Evolutionary conservation across 2,113 vertebrate species (phyloP).

Genomic region (Oncorhynchus clarkii): DNA sequence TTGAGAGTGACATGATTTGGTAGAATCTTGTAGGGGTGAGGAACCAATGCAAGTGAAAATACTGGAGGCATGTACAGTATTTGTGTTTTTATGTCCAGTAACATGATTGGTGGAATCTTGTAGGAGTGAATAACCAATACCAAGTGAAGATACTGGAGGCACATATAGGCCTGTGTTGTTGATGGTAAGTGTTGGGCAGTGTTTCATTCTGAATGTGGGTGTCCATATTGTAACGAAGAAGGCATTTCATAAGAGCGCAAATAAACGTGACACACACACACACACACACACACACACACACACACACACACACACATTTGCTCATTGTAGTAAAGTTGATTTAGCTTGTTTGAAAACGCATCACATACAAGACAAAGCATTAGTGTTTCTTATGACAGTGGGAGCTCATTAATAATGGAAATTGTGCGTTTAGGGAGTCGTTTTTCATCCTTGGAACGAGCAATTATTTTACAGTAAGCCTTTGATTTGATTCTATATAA

Average conservation of each 20-base stretch:
- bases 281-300: constrained; percentile 4
- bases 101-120: not conserved
- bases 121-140: not conserved
- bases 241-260: not conserved
- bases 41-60: not conserved
- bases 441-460: not conserved
- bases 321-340: not conserved
- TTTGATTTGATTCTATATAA: not conserved
- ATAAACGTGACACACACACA: not conserved
- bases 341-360: constrained; percentile 1
- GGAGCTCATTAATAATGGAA: not conserved
- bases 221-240: not conserved
- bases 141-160: not conserved
- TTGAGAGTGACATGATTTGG: not conserved
- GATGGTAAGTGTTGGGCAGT: not conserved
- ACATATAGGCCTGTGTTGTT: not conserved
- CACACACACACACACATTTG: constrained; percentile 1
- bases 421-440: not conserved
- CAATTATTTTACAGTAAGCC: not conserved
- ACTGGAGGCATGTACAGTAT: not conserved
- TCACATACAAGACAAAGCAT: not conserved
- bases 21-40: not conserved
- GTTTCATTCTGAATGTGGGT: not conserved
- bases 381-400: not conserved
- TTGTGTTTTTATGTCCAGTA: not conserved